Percentiles rank a stretch among this genome's conserved stretches.
phyloP scores from a whole-genome alignment of 2,113 vertebrate species.

The Phylloscopus trochiloides region DNA sequence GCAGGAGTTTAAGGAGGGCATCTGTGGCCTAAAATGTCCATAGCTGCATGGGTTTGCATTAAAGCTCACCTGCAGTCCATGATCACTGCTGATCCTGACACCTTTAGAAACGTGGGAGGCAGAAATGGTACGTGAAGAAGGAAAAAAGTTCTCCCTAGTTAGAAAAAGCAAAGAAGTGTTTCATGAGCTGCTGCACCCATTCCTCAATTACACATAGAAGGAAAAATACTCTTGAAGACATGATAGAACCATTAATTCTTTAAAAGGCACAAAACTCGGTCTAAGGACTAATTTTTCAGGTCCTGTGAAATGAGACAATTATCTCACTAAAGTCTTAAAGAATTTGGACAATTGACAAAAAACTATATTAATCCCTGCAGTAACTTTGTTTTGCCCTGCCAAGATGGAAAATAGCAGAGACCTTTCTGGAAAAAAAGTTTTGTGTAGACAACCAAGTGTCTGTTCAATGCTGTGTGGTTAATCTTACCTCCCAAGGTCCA shows the following conservation, averaged over 20 bases:
- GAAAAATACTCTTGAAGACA: not conserved
- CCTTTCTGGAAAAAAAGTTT: not conserved
- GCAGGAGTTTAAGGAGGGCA: not conserved
- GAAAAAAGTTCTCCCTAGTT: not conserved
- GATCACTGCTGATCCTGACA: not conserved
- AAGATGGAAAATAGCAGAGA: not conserved
- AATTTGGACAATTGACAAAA: not conserved
- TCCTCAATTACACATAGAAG: not conserved
- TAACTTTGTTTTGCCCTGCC: not conserved
- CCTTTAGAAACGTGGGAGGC: not conserved
- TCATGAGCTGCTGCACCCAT: not conserved
- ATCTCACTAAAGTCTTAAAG: not conserved
- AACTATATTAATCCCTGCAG: not conserved
- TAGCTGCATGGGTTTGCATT: not conserved
- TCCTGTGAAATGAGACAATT: not conserved
- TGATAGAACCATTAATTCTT: not conserved
- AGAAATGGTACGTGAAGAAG: not conserved
- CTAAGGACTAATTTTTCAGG: not conserved
- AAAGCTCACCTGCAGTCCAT: not conserved
- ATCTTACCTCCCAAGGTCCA: not conserved
- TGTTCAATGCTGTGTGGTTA: not conserved
- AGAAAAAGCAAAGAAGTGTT: not conserved
- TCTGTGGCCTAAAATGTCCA: not conserved
- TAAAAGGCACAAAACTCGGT: not conserved
- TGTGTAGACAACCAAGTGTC: not conserved